phyloP scores from a whole-genome alignment of 2,888 invertebrate species.

The Eudemis profundana region DNA sequence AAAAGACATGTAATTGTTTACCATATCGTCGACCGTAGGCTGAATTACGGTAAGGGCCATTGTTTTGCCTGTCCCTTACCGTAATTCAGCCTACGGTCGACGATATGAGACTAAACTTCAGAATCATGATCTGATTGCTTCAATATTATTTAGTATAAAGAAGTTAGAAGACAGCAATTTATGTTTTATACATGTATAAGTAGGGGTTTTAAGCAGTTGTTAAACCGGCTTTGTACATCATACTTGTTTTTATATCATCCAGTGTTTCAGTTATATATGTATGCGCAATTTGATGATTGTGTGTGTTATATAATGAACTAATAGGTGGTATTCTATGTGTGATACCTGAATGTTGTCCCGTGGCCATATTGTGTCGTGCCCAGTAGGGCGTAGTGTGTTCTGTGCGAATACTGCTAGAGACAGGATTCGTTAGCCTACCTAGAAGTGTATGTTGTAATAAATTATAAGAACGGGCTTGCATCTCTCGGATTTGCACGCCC shows the following conservation, averaged over 20 bases:
- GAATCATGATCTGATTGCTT: constrained; percentile 46
- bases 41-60: too few species aligned
- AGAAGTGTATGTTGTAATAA: constrained; percentile 43
- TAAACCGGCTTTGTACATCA: constrained; percentile 7
- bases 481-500: constrained; percentile 71
- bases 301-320: constrained; percentile 29
- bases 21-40: too few species aligned
- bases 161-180: constrained; percentile 27
- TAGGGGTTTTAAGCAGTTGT: constrained; percentile 23
- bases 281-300: constrained; percentile 22
- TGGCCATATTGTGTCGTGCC: constrained; percentile 36
- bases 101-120: constrained; percentile 48
- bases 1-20: constrained; percentile 49
- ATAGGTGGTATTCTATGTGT: constrained; percentile 33
- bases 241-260: constrained; percentile 27
- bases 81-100: too few species aligned
- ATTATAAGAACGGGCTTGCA: constrained; percentile 56
- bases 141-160: constrained; percentile 37
- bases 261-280: constrained; percentile 24
- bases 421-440: constrained; percentile 36
- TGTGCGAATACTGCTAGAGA: constrained; percentile 21
- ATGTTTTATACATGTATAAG: constrained; percentile 29
- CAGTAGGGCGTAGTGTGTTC: constrained; percentile 27
- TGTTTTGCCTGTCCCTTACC: too few species aligned
- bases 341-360: constrained; percentile 31